Conservation (phyloP, 2,888 invertebrate species). For the Eilema griseolum region DNA sequence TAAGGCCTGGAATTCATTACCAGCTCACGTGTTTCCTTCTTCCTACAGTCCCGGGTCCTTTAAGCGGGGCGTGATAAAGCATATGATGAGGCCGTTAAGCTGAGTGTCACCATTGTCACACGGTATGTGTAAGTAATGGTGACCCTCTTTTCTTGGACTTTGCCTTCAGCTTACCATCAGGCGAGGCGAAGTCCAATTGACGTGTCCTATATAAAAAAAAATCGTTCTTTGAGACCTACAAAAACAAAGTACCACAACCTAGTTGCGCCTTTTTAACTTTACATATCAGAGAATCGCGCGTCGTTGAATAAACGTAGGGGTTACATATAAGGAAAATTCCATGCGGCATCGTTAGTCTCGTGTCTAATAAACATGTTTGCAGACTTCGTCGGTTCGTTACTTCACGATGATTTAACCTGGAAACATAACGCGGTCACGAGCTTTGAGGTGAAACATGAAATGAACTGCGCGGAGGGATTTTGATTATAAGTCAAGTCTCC, state of each 20-base stretch:
- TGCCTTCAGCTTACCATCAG: no score
- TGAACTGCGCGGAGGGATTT: background rate
- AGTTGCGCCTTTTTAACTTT: background rate
- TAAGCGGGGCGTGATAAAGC: no score
- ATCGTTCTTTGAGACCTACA: background rate
- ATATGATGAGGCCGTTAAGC: no score
- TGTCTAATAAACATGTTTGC: slow-evolving; percentile 4
- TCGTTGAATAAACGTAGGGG: background rate
- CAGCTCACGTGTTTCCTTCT: no score
- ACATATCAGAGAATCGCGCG: background rate
- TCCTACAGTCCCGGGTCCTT: no score
- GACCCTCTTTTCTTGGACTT: no score
- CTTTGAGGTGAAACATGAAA: background rate
- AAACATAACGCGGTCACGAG: slow-evolving; percentile 4
- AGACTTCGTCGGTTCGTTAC: background rate
- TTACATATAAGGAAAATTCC: slow-evolving; percentile 1
- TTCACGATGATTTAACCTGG: slow-evolving; percentile 1
- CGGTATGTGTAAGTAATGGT: no score
- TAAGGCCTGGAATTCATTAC: no score
- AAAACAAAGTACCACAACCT: background rate
- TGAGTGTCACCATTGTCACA: no score
- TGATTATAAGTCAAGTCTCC: background rate
- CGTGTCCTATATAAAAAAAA: no score
- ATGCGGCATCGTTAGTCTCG: background rate
- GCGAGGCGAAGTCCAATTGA: no score